Conservation (phyloP, 2,888 invertebrate species). For the Trichogramma evanescens region DNA sequence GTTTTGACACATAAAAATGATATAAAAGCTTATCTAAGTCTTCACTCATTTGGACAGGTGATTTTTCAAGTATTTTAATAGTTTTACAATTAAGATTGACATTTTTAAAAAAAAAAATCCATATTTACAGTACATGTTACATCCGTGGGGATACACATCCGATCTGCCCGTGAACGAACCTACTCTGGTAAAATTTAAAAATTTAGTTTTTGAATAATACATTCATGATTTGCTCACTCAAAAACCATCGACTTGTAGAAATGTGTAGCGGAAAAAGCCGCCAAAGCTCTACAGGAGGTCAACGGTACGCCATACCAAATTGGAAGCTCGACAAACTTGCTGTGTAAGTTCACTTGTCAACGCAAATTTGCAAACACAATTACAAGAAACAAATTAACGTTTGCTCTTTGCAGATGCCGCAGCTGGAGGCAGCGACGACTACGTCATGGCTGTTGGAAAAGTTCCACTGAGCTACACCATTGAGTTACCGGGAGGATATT, state of each 20-base stretch:
- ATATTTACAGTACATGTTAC: conserved; percentile 53
- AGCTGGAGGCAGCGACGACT: conserved; percentile 60
- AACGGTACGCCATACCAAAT: conserved; percentile 34
- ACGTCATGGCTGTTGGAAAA: conserved; percentile 51
- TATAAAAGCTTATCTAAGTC: conserved; percentile 60
- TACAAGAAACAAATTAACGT: no score
- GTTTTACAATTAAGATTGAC: background rate
- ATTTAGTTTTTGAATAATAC: background rate
- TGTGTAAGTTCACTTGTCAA: conserved; percentile 30
- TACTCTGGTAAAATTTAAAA: conserved; percentile 39
- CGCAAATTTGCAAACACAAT: no score
- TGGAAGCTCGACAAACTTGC: conserved; percentile 48
- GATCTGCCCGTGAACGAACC: conserved; percentile 49
- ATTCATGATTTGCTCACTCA: background rate
- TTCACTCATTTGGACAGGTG: conserved; percentile 67
- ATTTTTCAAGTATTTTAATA: background rate
- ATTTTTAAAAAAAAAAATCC: background rate
- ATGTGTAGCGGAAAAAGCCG: conserved; percentile 25
- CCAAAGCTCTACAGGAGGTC: conserved; percentile 24
- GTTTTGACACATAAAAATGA: conserved; percentile 49
- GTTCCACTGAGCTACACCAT: conserved; percentile 56
- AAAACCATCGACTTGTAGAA: conserved; percentile 19
- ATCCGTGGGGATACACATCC: conserved; percentile 61
- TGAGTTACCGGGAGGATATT: conserved; percentile 53
- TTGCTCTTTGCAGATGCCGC: conserved; percentile 44